These are phyloP conservation scores for Dreissena rostriformis DNA, from an alignment of 1,140 invertebrate genomes.

Conservation along the genomic window DNA sequence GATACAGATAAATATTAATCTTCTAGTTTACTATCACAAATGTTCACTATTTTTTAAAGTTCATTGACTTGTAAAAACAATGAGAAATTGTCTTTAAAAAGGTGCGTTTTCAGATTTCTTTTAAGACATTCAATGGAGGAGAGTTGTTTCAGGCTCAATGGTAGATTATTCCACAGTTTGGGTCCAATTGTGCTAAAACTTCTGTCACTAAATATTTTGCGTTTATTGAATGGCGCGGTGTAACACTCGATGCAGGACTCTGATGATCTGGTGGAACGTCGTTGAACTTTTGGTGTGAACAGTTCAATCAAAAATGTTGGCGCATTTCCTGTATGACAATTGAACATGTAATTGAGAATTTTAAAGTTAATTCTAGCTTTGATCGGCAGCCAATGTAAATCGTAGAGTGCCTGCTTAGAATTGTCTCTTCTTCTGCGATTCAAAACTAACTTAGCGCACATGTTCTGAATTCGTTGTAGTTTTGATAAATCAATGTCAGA, in stretches of 20 bases:
- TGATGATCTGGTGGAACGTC: constrained; percentile 1
- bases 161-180: constrained; percentile 20
- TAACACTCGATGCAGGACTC: neutral
- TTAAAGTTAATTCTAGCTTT: constrained; percentile 32
- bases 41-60: too few relatives aligned
- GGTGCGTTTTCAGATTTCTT: constrained; percentile 7
- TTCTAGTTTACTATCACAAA: too few relatives aligned
- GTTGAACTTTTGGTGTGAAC: neutral
- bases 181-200: constrained; percentile 14
- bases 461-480: constrained; percentile 19
- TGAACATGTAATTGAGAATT: constrained; percentile 6
- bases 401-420: constrained; percentile 20
- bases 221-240: constrained; percentile 3
- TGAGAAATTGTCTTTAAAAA: neutral
- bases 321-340: neutral
- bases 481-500: constrained; percentile 7
- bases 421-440: constrained; percentile 19
- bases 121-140: constrained; percentile 1
- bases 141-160: neutral
- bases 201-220: constrained; percentile 3
- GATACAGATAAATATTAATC: too few relatives aligned
- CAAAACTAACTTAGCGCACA: constrained; percentile 40
- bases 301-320: neutral
- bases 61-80: neutral
- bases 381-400: constrained; percentile 14